These are phyloP conservation scores for Muscicapa comitata DNA, from an alignment of 2,797 vertebrate genomes.

Conservation along the genomic window DNA sequence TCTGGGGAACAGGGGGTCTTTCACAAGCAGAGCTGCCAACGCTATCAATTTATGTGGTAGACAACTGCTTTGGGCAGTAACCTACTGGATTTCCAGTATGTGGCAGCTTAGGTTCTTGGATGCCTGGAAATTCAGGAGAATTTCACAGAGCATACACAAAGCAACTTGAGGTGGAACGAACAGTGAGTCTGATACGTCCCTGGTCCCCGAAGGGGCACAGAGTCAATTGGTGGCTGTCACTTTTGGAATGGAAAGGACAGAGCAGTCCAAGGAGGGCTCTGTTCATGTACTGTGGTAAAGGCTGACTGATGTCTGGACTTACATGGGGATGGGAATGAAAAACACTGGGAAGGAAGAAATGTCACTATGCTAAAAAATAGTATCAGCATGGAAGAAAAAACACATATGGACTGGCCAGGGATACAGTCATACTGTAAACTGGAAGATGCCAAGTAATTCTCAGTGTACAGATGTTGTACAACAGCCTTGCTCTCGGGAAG, in stretches of 20 bases:
- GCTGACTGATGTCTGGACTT: neutral
- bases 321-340: neutral
- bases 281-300: neutral
- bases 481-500: neutral
- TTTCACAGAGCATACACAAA: constrained; percentile 23
- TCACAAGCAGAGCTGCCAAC: constrained; percentile 64
- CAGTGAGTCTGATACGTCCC: fast-evolving
- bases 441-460: neutral
- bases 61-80: constrained; percentile 66
- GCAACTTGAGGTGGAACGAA: neutral
- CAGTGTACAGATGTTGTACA: neutral
- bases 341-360: neutral
- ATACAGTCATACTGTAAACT: neutral
- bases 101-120: constrained; percentile 24
- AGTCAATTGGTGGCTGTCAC: neutral
- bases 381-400: neutral
- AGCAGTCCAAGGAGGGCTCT: neutral
- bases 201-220: neutral
- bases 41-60: constrained; percentile 66
- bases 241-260: neutral
- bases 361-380: neutral
- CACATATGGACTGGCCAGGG: neutral
- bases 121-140: constrained; percentile 40
- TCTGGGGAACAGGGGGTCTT: constrained; percentile 59
- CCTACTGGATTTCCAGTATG: constrained; percentile 52